A percentile compares a stretch with the other conserved stretches of the same genome.
These are phyloP conservation scores for Montipora capitata DNA, from an alignment of 92 coral and sea anemone genomes.

Conservation along the genomic window DNA sequence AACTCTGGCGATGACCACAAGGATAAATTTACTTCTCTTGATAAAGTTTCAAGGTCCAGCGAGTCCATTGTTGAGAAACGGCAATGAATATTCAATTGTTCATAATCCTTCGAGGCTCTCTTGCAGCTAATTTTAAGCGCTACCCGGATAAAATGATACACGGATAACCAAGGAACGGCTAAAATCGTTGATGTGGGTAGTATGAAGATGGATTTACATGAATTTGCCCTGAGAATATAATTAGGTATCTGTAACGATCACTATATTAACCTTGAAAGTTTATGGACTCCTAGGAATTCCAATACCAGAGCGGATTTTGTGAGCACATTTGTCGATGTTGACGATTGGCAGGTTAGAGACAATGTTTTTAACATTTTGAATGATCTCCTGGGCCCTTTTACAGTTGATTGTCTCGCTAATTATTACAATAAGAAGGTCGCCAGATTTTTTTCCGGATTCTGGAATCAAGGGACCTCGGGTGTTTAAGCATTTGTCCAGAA, in stretches of 20 bases:
- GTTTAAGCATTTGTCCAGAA: too few relatives aligned
- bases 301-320: too few relatives aligned
- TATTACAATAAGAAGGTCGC: slow-evolving; percentile 31
- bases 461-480: slow-evolving; percentile 1
- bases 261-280: not conserved
- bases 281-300: too few relatives aligned
- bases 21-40: too few relatives aligned
- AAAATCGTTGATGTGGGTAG: not conserved
- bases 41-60: too few relatives aligned
- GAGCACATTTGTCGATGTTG: not conserved
- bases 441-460: not conserved
- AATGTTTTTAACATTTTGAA: too few relatives aligned
- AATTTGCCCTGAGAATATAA: not conserved
- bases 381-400: slow-evolving; percentile 12
- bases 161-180: not conserved
- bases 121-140: not conserved
- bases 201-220: not conserved
- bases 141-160: not conserved
- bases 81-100: too few relatives aligned
- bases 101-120: too few relatives aligned
- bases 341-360: slow-evolving; percentile 6
- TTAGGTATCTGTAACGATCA: slow-evolving; percentile 5
- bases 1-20: too few relatives aligned
- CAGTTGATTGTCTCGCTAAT: slow-evolving; percentile 42
- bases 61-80: too few relatives aligned